Base-by-base conservation (phyloP, 2,888 invertebrate genomes). In the Lithophane leautieri region DNA sequence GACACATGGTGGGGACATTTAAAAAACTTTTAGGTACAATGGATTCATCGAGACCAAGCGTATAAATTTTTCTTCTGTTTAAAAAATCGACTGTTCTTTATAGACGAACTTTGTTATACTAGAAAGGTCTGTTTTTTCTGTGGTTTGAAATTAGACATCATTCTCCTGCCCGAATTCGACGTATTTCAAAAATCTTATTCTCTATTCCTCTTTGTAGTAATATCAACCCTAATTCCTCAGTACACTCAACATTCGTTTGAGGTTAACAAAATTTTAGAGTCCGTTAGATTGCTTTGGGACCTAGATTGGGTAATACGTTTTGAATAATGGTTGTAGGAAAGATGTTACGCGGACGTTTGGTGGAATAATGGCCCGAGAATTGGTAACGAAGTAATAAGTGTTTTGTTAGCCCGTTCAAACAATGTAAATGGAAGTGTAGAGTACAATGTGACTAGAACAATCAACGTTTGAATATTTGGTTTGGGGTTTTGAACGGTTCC, bases 241-340 rank as follows among this genome's bases (percentile, higher is more conserved):
- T 78, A 63, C 52, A 63, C 75, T 70, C 76, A 50, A 69, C 67
- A 73, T 73, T 78, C 79, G 81, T 77, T 80, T 73, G 73, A 67
- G 83, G 83, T 71, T 81, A 85, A 84, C 85, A 83, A 83, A 83
- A 86, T 89, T 89, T 89, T 83, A 77, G 82, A 80, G 78, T 78
- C 81, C 14, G 77, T 79, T 86, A 83, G 81, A 88, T 88, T 88
- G 86, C 86, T 89, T 69, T 67, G 88, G 86, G 84, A 88, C 76
- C 76, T 82, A 58, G 70, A 82, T 76, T 62, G 56, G 42, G 72
- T 72, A 63, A 65, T 56, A 42, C 69, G 65, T 81, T 80, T 76
- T 70, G 78, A 79, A 81, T 84, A 84, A 84, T 76, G 81, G 79
- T 85, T 75, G 68, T 42, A 76, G 62, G 76, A 71, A 78, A 78